Conservation (phyloP, 1,140 invertebrate species). For the Neotoxoptera formosana region DNA sequence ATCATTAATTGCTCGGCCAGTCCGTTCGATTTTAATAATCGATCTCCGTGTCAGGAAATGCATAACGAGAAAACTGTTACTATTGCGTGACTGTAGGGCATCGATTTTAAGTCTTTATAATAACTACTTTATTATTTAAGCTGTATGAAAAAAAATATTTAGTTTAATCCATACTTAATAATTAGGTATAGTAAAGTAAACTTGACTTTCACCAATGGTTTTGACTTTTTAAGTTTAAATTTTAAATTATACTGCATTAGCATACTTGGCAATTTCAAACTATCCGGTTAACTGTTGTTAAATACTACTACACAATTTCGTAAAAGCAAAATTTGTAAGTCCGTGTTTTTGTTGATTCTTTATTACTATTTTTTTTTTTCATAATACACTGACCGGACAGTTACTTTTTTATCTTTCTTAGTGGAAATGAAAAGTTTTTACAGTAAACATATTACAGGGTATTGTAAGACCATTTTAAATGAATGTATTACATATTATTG, state of each 20-base stretch:
- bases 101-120: background rate
- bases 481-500: too few relatives aligned
- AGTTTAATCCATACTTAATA: background rate
- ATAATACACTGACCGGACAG: too few relatives aligned
- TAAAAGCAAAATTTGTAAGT: background rate
- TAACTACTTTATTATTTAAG: background rate
- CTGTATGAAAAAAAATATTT: background rate
- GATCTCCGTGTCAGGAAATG: background rate
- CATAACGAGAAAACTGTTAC: background rate
- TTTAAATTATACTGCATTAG: background rate
- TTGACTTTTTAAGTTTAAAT: background rate
- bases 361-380: too few relatives aligned
- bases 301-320: background rate
- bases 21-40: background rate
- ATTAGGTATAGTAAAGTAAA: background rate
- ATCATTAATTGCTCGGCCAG: background rate
- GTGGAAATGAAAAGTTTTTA: too few relatives aligned
- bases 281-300: background rate
- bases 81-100: background rate
- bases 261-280: background rate
- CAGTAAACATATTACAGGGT: too few relatives aligned
- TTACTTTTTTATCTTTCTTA: too few relatives aligned
- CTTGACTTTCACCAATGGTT: background rate
- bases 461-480: too few relatives aligned
- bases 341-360: too few relatives aligned